Base-by-base conservation (phyloP, 2,797 vertebrate genomes). In the Xenops minutus region DNA sequence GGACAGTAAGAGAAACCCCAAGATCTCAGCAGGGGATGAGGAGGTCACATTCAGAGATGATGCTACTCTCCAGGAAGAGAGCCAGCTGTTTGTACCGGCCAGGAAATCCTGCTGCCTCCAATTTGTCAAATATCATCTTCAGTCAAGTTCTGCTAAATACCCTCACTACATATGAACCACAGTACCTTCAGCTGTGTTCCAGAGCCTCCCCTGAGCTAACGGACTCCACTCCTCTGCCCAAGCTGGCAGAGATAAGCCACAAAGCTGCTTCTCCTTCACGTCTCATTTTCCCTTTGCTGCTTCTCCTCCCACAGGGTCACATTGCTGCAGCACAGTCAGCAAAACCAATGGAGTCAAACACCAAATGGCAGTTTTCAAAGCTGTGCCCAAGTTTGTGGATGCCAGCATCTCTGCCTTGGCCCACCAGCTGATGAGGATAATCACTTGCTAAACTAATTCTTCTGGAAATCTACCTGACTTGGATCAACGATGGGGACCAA, bases 151-250 rank as follows among this genome's bases (percentile, higher is more conserved):
- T 76, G 36, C 56, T 76, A 23, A 73, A 86, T 6, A 58, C 12
- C 36, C n/a, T 58, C 14, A n/a, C 37, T 49, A 37, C 37, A 21
- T 0, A 4, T 2, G 34, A 79, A 32, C 26, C 61, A 62, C 0
- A 0, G 19, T 34, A 85, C 39, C 4, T 11, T 39, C 66, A 52
- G 56, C 30, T 34, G 48, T 9, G 39, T 43, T 83, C 77, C 69
- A 71, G 89, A 86, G 52, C 34, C 29, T 77, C 2, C 41, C n/a
- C 52, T n/a, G 29, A 69, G n/a, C 59, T 66, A 61, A 69, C 0
- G 10, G 32, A 61, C 46, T 37, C 26, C 11, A 7, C 17, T 71
- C 32, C 29, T 82, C 56, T 34, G 10, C 43, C 32, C 6, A 9
- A 55, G 10, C 0, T 64, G 46, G 71, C 34, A 80, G 49, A 72